These are phyloP conservation scores for Sebastes kiyomatsui DNA, from an alignment of 2,797 vertebrate genomes.

Conservation along the genomic window DNA sequence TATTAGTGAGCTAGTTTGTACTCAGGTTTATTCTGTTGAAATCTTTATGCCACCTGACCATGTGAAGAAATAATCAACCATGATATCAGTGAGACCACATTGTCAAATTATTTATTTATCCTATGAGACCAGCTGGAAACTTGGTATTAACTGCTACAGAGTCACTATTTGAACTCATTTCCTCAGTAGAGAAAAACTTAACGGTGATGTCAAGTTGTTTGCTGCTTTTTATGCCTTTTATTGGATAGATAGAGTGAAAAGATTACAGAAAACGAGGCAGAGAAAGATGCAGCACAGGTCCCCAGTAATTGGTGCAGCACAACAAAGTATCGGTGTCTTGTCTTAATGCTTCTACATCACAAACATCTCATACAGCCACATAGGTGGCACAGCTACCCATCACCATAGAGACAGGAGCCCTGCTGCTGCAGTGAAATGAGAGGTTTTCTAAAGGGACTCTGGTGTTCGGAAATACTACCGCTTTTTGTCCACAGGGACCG, in stretches of 20 bases:
- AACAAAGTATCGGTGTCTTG: not conserved
- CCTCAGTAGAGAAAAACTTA: not conserved
- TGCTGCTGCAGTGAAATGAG: too few species aligned
- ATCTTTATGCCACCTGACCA: not conserved
- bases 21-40: not conserved
- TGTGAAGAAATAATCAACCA: not conserved
- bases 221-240: not conserved
- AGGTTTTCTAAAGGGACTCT: too few species aligned
- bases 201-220: not conserved
- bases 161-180: not conserved
- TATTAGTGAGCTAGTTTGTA: not conserved
- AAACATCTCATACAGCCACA: not conserved
- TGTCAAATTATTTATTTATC: constrained; percentile 21
- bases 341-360: not conserved
- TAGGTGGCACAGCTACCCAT: not conserved
- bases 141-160: constrained; percentile 17
- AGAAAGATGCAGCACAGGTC: not conserved
- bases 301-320: not conserved
- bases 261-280: not conserved
- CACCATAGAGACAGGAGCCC: not conserved
- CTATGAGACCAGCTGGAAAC: constrained; percentile 6
- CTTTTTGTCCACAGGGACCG: too few species aligned
- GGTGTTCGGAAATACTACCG: too few species aligned
- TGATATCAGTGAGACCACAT: not conserved
- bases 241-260: not conserved